A percentile compares a stretch with the other conserved stretches of the same genome.
Evolutionary conservation across 2,888 invertebrate species (phyloP).

Genomic region (Drosophila longiperda): DNA sequence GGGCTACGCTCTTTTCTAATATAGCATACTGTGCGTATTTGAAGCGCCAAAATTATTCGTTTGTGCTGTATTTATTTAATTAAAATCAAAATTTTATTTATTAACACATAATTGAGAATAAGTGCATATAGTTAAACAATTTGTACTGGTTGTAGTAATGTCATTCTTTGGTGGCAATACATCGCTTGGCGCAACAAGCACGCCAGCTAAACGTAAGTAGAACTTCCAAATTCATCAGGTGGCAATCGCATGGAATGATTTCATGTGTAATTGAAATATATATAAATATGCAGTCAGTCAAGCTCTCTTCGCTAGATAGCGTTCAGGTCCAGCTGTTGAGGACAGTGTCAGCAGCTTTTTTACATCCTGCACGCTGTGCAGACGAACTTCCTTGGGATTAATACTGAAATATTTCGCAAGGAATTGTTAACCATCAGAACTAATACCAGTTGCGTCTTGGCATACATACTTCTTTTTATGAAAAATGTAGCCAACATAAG

Average conservation of each 20-base stretch:
- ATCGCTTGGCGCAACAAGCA: conserved; percentile 86
- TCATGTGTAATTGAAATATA: conserved; percentile 1
- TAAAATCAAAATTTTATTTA: neutral
- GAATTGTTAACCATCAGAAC: neutral
- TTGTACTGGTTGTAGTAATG: conserved; percentile 67
- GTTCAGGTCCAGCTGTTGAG: conserved; percentile 31
- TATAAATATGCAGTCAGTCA: conserved; percentile 24
- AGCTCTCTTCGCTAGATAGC: conserved; percentile 68
- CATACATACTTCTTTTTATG: conserved; percentile 65
- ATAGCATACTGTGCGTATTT: conserved; percentile 18
- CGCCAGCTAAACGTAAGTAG: conserved; percentile 87
- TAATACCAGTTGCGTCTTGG: neutral
- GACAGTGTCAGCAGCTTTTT: conserved; percentile 56
- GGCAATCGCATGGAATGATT: conserved; percentile 1
- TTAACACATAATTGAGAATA: conserved; percentile 1
- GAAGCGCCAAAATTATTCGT: conserved; percentile 61
- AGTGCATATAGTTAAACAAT: neutral
- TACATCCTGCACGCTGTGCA: conserved; percentile 59
- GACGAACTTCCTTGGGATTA: conserved; percentile 55
- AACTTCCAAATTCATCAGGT: conserved; percentile 23
- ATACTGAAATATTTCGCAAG: conserved; percentile 47
- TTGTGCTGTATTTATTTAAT: conserved; percentile 34
- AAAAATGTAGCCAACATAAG: conserved; percentile 59
- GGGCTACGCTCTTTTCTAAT: conserved; percentile 29
- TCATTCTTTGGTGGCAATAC: conserved; percentile 84